Base-by-base conservation (phyloP, 23 tunicate genomes). In the Ciona savignyi region DNA sequence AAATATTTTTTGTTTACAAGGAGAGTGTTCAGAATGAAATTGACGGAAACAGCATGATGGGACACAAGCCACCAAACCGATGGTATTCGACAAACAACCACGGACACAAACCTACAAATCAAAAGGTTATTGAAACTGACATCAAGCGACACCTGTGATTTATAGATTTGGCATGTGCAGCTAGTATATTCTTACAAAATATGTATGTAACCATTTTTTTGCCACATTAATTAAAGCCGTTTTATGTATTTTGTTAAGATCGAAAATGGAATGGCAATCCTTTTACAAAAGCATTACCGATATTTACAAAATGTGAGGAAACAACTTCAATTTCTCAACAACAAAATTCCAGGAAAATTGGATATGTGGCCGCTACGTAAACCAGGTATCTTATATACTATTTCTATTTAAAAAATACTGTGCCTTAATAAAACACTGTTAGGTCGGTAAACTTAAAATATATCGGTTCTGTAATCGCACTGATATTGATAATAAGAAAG, bases 21-120 rank as follows among this genome's bases (percentile, higher is more conserved):
- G 72, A 68, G 27, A 68, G 72, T 27, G 72, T 68, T 27, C 27
- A 68, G 3, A 68, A 68, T 25, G 76, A 71, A 34, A 22, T 71
- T 25, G 76, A 71, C 4, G 76, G 33, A 3, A 34, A 71, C 63
- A 71, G 76, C 23, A 71, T 71, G 76, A 71, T 71, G 76, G 76
- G 76, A 4, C 76, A 71, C 23, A 71, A 71, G 35, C 76, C 76
- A 3, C 76, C 76, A 23, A 71, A 71, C 29, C 66, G 76, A 22
- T 71, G 76, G 76, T 71, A 71, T 26, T 42, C 56, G 9, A 42
- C 15, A 42, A 42, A 42, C 56, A 42, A 42, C 56, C 56, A 42
- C 11, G 15, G 15, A 42, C 9, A 42, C 15, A 9, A 42, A 42
- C 9, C 9, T 42, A 6, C 15, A 42, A 42, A 42, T 15, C 11